phyloP scores from a whole-genome alignment of 2,888 invertebrate genomes.

The Drosophila testacea region DNA sequence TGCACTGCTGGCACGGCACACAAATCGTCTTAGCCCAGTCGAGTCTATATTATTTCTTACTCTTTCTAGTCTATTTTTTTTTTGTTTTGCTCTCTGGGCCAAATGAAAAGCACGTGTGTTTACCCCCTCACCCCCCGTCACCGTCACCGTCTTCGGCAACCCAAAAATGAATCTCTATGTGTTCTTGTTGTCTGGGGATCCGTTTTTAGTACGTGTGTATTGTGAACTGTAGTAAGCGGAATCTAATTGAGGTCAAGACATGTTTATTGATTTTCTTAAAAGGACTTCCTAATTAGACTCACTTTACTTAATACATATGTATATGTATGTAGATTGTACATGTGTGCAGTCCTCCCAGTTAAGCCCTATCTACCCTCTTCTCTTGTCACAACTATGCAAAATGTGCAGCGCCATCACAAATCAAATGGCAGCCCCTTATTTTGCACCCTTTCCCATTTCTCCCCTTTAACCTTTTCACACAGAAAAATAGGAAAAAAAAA shows the following conservation, averaged over 20 bases:
- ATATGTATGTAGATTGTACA: not conserved
- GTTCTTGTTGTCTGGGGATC: conserved; percentile 73
- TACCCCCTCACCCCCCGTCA: not conserved
- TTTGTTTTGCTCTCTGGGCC: conserved; percentile 44
- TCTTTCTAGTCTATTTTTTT: conserved; percentile 29
- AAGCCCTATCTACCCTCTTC: conserved; percentile 7
- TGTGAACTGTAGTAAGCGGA: conserved; percentile 80
- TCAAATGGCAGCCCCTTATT: conserved; percentile 48
- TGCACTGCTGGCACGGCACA: conserved; percentile 35
- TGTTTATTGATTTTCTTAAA: conserved; percentile 83
- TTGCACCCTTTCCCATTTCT: not conserved
- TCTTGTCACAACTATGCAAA: conserved; percentile 48
- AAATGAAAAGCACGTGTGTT: conserved; percentile 77
- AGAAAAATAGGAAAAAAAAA: conserved; percentile 15
- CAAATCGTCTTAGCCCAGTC: conserved; percentile 73
- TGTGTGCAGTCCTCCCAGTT: conserved; percentile 5
- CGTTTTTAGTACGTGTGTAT: conserved; percentile 60
- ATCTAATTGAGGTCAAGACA: conserved; percentile 83
- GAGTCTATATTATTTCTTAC: conserved; percentile 59
- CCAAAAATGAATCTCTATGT: conserved; percentile 54
- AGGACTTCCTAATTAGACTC: conserved; percentile 81
- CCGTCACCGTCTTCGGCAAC: not conserved
- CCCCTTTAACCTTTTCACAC: conserved; percentile 13
- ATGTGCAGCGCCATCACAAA: conserved; percentile 63
- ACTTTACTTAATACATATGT: conserved; percentile 61